Base-by-base conservation (phyloP, 2,888 invertebrate genomes). In the Tipula vernalis region DNA sequence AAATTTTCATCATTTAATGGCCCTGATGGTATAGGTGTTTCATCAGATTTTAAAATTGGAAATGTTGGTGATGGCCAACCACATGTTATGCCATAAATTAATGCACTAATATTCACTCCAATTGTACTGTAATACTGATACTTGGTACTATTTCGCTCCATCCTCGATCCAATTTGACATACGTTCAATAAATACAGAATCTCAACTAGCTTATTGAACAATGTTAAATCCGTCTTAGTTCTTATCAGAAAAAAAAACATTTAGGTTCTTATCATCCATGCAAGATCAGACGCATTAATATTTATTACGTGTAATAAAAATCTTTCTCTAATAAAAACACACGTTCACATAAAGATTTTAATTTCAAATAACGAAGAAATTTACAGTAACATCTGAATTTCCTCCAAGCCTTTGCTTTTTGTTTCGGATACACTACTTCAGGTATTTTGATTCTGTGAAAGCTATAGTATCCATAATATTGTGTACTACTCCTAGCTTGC, bases 31-130 rank as follows among this genome's bases (percentile, higher is more conserved):
- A 91, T 86, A 0, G 90, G 90, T 51, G 90, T 90, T 0, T 89
- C 87, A 0, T 88, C 87, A 0, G 90, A 89, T 86, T 89, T 88
- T 2, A 91, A 87, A 18, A 91, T 89, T n/a, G 90, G 87, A 39
- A 91, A 90, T 88, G 90, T 90, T 5, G 91, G 88, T 0, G 91
- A 91, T 0, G 90, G 89, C 91, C 91, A 91, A 44, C 91, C 91
- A 86, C 36, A 83, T 3, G 13, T 36, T 12, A 83, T 83, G 3
- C 83, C 83, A n/a, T 83, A 83, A n/a, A 36, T 83, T 13, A 83
- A 5, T 8, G 12, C 36, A 36, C 83, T 36, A 12, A 83, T 13
- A 83, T 83, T 83, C 10, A 83, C 83, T 86, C 71, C 86, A n/a
- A 88, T 36, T 6, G 87, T 87, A 0, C 87, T 87, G 5, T 39